Evolutionary conservation across 37 sponge, comb jelly and placozoan genomes (phyloP), one percentile per base, ranked within the genome.

Genomic region (Spongilla lacustris): DNA sequence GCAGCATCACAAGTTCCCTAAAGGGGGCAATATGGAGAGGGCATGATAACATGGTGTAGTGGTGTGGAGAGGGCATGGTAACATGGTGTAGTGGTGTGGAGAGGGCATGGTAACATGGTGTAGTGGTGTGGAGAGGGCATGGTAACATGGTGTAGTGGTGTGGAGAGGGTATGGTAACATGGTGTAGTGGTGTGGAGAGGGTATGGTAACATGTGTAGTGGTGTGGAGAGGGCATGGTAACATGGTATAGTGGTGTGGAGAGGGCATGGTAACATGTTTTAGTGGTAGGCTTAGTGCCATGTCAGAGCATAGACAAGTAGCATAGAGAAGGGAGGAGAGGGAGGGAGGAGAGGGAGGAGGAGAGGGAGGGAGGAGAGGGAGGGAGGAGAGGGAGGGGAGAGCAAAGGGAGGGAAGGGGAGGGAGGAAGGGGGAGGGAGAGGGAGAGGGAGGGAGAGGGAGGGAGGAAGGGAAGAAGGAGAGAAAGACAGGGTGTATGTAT

Each of bases 1-100:
- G 86, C 3, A 94, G 89, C 10, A 67, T 67, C 48, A 91, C 66
- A 78, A 94, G 77, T 13, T 88, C 89, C 72, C 95, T 94, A 79
- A 0, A 31, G 2, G 75, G 21, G 25, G 4, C 31, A 26, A 48
- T n/a, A 21, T 68, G n/a, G 21, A 11, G 49, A 78, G 4, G 8
- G 5, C 25, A n/a, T n/a, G n/a, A n/a, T n/a, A n/a, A n/a, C 26
- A 73, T 28, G n/a, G n/a, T 28, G 14, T 13, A 66, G 67, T 14
- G 19, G 21, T 21, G 21, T 21, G 14, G 21, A 22, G 67, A 22
- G 21, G 67, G 67, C 67, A 73, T 73, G 13, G 29, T 14, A 14
- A 22, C 25, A 73, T 13, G 30, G 13, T 27, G 74, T 22, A 73
- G 74, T 28, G 25, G 13, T 14, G n/a, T 22, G n/a, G 17, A 22